phyloP scores from a whole-genome alignment of 2,797 vertebrate species.

The Enteromius mattozi region DNA sequence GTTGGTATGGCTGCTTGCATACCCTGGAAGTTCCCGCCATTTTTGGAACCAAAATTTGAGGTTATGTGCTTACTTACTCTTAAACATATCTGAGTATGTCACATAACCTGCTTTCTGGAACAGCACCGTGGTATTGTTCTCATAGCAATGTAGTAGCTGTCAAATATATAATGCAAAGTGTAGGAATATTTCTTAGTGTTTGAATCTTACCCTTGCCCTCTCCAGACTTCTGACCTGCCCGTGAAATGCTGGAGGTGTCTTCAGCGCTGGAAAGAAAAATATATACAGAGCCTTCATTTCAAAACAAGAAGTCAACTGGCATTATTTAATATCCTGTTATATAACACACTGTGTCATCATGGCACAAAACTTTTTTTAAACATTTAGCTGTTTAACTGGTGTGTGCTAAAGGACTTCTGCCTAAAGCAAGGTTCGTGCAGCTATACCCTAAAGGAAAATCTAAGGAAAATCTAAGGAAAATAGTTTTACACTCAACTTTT shows the following conservation, averaged over 20 bases:
- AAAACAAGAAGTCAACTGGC: neutral
- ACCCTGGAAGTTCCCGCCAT: too few relatives aligned
- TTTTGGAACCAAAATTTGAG: too few relatives aligned
- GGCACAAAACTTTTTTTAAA: neutral
- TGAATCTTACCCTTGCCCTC: slow-evolving; percentile 89
- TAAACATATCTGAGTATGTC: too few relatives aligned
- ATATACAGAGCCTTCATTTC: slow-evolving; percentile 11
- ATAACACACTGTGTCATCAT: neutral
- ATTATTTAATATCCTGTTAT: slow-evolving; percentile 1
- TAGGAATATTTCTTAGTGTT: neutral
- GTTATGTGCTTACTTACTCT: too few relatives aligned
- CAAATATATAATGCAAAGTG: neutral
- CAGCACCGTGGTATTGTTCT: neutral
- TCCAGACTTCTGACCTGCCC: slow-evolving; percentile 96
- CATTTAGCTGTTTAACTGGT: neutral
- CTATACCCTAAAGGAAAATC: neutral
- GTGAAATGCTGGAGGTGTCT: slow-evolving; percentile 93
- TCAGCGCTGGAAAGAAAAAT: slow-evolving; percentile 83
- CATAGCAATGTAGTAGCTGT: neutral
- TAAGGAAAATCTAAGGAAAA: neutral
- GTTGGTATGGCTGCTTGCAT: too few relatives aligned
- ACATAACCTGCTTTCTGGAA: too few relatives aligned
- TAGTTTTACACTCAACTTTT: too few relatives aligned
- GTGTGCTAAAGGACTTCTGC: neutral
- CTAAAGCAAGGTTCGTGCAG: neutral